A percentile compares a stretch with the other conserved stretches of the same genome.
Conservation (phyloP, 2,797 vertebrate species). For the Schizopygopsis malacanthus region DNA sequence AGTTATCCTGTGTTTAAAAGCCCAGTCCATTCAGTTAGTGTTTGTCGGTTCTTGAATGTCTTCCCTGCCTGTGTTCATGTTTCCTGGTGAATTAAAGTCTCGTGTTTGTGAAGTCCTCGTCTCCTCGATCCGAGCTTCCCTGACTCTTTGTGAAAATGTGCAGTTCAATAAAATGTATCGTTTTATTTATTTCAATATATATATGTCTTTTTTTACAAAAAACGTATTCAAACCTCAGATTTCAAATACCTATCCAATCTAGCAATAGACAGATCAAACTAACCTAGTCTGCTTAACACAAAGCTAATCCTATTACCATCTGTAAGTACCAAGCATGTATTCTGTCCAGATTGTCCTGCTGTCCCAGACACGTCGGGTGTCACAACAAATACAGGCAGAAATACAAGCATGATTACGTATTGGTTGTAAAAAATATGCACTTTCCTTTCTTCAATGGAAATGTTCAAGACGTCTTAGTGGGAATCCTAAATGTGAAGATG, state of each 20-base stretch:
- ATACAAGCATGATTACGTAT: constrained; percentile 64
- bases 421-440: constrained; percentile 73
- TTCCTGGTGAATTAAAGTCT: too few species aligned
- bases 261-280: constrained; percentile 73
- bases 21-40: too few species aligned
- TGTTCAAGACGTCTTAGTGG: constrained; percentile 64
- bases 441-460: constrained; percentile 70
- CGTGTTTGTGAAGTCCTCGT: too few species aligned
- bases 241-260: constrained; percentile 42
- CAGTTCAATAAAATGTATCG: background rate
- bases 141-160: too few species aligned
- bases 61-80: too few species aligned
- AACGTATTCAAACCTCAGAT: background rate
- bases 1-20: too few species aligned
- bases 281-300: constrained; percentile 79
- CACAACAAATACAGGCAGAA: constrained; percentile 70
- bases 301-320: constrained; percentile 89
- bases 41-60: too few species aligned
- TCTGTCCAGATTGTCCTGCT: constrained; percentile 82
- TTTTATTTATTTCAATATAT: background rate
- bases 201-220: too few species aligned
- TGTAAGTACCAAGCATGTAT: constrained; percentile 79
- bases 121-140: too few species aligned
- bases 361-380: constrained; percentile 74
- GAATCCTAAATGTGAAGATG: constrained; percentile 78